These are phyloP conservation scores for Paramormyrops kingsleyae DNA, from an alignment of 2,113 vertebrate species.

Conservation along the genomic window DNA sequence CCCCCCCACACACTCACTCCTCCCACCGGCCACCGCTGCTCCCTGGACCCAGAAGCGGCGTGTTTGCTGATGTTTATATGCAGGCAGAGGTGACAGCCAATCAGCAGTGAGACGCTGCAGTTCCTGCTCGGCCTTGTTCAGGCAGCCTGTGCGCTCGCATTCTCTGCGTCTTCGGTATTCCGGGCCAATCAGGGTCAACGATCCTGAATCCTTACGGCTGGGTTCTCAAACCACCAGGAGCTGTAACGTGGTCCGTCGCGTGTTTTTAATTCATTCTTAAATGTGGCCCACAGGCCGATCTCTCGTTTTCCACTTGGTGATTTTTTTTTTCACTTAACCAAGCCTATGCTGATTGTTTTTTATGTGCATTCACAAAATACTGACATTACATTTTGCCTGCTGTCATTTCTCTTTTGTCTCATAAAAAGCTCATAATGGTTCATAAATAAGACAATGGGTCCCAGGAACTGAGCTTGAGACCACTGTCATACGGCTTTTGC, in stretches of 20 bases:
- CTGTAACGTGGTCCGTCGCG: background rate
- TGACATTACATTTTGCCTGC: too few species aligned
- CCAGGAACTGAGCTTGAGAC: background rate
- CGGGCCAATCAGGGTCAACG: background rate
- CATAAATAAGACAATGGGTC: too few species aligned
- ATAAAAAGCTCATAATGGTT: too few species aligned
- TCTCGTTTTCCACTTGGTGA: background rate
- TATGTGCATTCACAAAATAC: too few species aligned
- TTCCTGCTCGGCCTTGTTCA: background rate
- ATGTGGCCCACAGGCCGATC: background rate
- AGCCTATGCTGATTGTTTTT: too few species aligned
- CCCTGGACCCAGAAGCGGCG: too few species aligned
- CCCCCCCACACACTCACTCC: too few species aligned
- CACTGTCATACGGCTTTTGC: background rate
- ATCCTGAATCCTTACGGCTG: background rate
- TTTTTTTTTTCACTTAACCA: too few species aligned
- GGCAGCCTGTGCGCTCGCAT: background rate
- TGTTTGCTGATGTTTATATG: too few species aligned
- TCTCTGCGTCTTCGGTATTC: background rate
- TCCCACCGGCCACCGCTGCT: too few species aligned
- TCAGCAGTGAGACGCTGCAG: background rate
- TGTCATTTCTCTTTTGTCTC: too few species aligned
- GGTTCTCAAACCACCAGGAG: background rate
- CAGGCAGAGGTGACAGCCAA: background rate
- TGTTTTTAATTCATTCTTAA: background rate